phyloP scores from a whole-genome alignment of 2,113 vertebrate genomes.

The human (Homo sapiens) region DNA sequence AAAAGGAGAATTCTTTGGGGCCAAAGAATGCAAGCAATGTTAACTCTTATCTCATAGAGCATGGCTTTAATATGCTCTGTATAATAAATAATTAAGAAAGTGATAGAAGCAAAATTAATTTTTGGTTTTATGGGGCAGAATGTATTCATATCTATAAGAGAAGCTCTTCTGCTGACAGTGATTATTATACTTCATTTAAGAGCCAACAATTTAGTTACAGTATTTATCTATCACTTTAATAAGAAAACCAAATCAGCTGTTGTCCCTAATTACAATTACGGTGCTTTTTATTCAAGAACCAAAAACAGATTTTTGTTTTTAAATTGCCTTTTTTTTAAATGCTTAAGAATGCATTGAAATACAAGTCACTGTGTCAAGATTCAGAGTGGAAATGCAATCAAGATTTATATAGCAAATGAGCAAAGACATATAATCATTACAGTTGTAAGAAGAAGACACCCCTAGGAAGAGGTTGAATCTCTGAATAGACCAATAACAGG shows the following conservation, averaged over 20 bases:
- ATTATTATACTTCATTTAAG: constrained; percentile 29
- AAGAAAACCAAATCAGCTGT: constrained; percentile 33
- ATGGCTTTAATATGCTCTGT: constrained; percentile 40
- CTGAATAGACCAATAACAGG: no score
- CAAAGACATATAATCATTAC: neutral
- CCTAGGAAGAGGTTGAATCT: no score
- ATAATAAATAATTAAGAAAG: constrained; percentile 82
- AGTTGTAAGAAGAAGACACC: neutral
- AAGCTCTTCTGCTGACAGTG: constrained; percentile 60
- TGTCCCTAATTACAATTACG: constrained; percentile 50
- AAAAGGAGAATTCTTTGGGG: neutral
- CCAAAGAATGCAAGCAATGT: neutral
- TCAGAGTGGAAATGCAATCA: neutral
- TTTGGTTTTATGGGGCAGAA: constrained; percentile 77
- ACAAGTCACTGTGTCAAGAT: neutral
- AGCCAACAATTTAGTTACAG: constrained; percentile 26
- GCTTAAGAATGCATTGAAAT: constrained; percentile 15
- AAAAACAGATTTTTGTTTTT: constrained; percentile 49
- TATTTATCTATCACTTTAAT: constrained; percentile 60
- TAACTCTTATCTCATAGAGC: constrained; percentile 20
- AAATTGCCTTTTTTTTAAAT: constrained; percentile 29
- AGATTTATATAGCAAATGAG: constrained; percentile 16
- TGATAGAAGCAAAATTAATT: constrained; percentile 66
- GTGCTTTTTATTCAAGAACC: constrained; percentile 28
- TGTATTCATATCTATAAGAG: constrained; percentile 63